A percentile compares a stretch with the other conserved stretches of the same genome.
phyloP scores from a whole-genome alignment of 2,797 vertebrate species.

The Streptopelia turtur region DNA sequence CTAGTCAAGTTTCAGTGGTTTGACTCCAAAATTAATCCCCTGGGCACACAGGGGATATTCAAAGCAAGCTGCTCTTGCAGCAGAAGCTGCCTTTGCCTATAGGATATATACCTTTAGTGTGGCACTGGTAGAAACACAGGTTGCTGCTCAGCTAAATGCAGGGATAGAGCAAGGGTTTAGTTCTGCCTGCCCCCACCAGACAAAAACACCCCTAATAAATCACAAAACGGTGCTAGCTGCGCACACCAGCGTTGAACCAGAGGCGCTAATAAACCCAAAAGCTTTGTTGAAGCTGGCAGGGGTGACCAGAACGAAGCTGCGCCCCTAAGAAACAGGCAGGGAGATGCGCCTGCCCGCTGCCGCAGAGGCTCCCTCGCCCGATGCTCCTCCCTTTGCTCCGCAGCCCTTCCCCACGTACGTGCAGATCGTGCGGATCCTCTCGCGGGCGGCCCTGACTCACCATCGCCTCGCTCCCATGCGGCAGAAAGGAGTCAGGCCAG shows the following conservation, averaged over 20 bases:
- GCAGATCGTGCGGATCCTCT: conserved; percentile 11
- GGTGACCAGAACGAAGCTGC: neutral
- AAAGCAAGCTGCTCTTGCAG: neutral
- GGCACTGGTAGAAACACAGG: accelerated
- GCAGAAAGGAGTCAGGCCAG: conserved; percentile 24
- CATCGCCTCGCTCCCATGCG: conserved; percentile 38
- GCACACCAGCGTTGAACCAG: neutral
- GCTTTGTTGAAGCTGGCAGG: neutral
- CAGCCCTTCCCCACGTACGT: conserved; percentile 39
- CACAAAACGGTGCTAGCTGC: neutral
- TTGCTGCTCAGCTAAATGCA: neutral
- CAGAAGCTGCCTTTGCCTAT: neutral
- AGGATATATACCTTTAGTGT: accelerated
- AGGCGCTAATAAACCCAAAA: neutral
- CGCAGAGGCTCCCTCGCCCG: neutral
- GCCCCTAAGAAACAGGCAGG: neutral
- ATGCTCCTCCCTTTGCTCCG: conserved; percentile 11
- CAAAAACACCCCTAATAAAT: neutral
- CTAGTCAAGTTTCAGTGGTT: neutral
- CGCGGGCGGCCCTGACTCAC: conserved; percentile 56
- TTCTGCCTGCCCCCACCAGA: neutral
- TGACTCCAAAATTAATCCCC: neutral
- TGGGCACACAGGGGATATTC: neutral
- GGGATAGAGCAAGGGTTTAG: neutral
- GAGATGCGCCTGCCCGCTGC: neutral